A percentile compares a stretch with the other conserved stretches of the same genome.
These are phyloP conservation scores for Standfussiana lucernea DNA, from an alignment of 2,888 invertebrate species.

Conservation along the genomic window DNA sequence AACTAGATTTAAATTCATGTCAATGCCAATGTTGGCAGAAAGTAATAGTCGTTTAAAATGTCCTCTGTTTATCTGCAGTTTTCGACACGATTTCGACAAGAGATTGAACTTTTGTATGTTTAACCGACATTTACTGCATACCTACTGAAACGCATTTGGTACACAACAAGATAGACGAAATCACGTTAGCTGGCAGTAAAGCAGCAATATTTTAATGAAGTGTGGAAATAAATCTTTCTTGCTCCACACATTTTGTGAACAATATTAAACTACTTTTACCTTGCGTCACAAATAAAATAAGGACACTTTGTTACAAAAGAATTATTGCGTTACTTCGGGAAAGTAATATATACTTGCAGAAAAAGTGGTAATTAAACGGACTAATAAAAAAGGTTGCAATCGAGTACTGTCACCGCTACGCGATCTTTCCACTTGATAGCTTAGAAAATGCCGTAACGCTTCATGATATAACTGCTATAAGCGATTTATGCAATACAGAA, in stretches of 20 bases:
- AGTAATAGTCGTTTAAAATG: conserved; percentile 31
- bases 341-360: conserved; percentile 29
- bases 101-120: not conserved
- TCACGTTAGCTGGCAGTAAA: conserved; percentile 19
- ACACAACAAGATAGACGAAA: conserved; percentile 13
- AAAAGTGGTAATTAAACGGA: conserved; percentile 31
- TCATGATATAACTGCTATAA: conserved; percentile 71
- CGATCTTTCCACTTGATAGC: conserved; percentile 44
- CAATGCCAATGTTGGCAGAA: conserved; percentile 62
- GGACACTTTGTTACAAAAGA: conserved; percentile 49
- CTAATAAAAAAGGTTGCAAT: conserved; percentile 27
- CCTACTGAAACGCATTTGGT: conserved; percentile 9
- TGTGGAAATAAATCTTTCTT: conserved; percentile 51
- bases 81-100: not conserved
- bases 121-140: conserved; percentile 12
- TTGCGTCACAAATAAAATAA: conserved; percentile 58
- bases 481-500: conserved; percentile 73
- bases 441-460: conserved; percentile 65
- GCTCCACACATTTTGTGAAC: conserved; percentile 57
- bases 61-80: conserved; percentile 10
- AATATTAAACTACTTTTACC: conserved; percentile 48
- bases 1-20: conserved; percentile 50
- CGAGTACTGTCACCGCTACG: conserved; percentile 35
- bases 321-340: conserved; percentile 23
- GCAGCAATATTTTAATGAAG: conserved; percentile 36